Evolutionary conservation across 1,140 invertebrate species (phyloP), one percentile per base, ranked within the genome.

Genomic region (Lordiphosa collinella): DNA sequence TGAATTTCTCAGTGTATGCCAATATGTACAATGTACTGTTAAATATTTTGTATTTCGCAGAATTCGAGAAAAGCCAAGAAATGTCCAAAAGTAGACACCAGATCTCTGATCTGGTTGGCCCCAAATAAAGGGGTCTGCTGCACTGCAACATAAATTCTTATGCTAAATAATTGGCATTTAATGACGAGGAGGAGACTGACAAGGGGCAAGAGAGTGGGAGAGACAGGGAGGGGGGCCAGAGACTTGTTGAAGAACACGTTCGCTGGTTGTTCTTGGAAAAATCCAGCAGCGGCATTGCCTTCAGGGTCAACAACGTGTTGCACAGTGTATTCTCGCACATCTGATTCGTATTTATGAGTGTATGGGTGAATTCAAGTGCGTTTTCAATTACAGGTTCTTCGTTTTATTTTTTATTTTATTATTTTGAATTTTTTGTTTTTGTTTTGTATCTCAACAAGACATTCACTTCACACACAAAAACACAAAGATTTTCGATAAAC

Each of bases 381-480:
- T 72, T 76, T 61, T 52, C 68, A 71, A 72, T 68, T 84, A 76
- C 76, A 84, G 78, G 78, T 82, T 84, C 55, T 72, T 52, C 51
- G 38, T 40, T 48, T 16, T 51, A 18, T 44, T 32, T 29, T 47
- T 11, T 52, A 36, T 40, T 48, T 16, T 51, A 18, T 44, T 32
- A 18, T 47, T 11, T 52, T 36, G 32, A 14, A 40, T 50, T 46
- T 64, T 14, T 63, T 44, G 32, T 44, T 11, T 8, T 59, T 47
- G 36, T 44, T 12, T 55, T 52, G 18, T 43, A 16, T 50, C 37
- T 41, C 36, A 37, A 37, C 43, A 60, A 60, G 36, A 29, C 54
- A 18, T 57, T 60, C 65, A 75, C 61, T 67, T 59, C 34, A 56
- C 46, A 55, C 50, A 49, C 18, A 25, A 22, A 44, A 31, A 44